Base-by-base conservation (phyloP, 1,140 invertebrate species). In the Papilio dardanus region DNA sequence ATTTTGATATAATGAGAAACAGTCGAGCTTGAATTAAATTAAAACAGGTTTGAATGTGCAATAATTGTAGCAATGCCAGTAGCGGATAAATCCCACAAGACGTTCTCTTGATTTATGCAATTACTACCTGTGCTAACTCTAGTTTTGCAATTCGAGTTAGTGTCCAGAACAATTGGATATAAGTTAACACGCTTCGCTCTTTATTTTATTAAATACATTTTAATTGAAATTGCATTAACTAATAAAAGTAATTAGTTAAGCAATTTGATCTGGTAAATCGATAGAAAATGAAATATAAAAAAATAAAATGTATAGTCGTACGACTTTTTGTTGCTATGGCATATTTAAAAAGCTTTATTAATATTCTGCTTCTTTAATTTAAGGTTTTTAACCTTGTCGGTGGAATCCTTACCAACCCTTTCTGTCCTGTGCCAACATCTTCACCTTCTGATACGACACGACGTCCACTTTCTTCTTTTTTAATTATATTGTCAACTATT, bases 51-150 rank as follows among this genome's bases (percentile, higher is more conserved):
- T 40, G 10, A 68, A 14, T 68, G 12, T 40, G 21, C 19, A 40
- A 37, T 68, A 35, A 68, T 24, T 24, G 33, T 40, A 19, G 33
- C 35, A 69, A 37, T 42, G 14, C 21, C 33, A 69, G 31, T 69
- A 69, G 31, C 35, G 67, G 21, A 69, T 37, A 24, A 69, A 69
- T 69, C 67, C 37, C 67, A 37, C 31, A 28, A 69, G 67, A 69
- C 67, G 67, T 69, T 40, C 37, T 69, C 33, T n/a, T 68, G 67
- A 68, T 40, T 68, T 68, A 68, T 68, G 67, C 67, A 68, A 68
- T 68, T 68, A 68, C 67, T 40, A 33, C 33, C 35, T 40, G 33
- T 21, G 21, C 67, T 68, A 68, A 68, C 33, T 68, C 67, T 35
- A 68, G 67, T 68, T 68, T 68, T 68, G 21, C 67, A 68, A 37